phyloP scores from a whole-genome alignment of 2,113 vertebrate species.

The Mesitornis unicolor region DNA sequence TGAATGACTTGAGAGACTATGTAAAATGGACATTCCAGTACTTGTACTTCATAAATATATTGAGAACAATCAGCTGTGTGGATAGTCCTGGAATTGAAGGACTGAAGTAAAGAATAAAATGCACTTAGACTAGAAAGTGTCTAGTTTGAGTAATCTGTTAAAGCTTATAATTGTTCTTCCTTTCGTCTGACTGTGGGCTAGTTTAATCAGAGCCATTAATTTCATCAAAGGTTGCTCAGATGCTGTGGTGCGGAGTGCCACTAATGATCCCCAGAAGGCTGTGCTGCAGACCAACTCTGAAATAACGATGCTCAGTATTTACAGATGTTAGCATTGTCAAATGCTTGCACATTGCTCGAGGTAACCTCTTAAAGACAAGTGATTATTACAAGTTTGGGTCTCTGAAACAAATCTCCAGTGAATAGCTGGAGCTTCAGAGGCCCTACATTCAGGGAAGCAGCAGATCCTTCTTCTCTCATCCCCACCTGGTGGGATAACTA shows the following conservation, averaged over 20 bases:
- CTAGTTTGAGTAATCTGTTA: neutral
- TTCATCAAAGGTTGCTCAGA: neutral
- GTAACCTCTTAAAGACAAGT: neutral
- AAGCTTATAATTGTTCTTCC: neutral
- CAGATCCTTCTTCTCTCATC: neutral
- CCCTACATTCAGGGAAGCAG: accelerated
- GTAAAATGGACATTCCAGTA: neutral
- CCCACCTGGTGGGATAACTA: neutral
- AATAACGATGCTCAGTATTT: neutral
- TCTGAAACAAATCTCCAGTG: neutral
- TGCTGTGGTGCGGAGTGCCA: accelerated
- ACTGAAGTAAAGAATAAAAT: neutral
- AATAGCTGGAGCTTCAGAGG: neutral
- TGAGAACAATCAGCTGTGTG: neutral
- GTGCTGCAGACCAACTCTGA: neutral
- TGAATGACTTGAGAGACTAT: neutral
- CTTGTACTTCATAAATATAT: neutral
- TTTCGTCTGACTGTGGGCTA: neutral
- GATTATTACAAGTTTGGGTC: neutral
- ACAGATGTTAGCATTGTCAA: neutral
- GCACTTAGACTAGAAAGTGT: neutral
- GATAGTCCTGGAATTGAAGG: neutral
- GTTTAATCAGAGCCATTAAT: neutral
- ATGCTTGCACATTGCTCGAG: neutral
- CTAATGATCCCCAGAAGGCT: neutral